Evolutionary conservation across 1,140 invertebrate species (phyloP).

Genomic region (Geopemphigus sp.): DNA sequence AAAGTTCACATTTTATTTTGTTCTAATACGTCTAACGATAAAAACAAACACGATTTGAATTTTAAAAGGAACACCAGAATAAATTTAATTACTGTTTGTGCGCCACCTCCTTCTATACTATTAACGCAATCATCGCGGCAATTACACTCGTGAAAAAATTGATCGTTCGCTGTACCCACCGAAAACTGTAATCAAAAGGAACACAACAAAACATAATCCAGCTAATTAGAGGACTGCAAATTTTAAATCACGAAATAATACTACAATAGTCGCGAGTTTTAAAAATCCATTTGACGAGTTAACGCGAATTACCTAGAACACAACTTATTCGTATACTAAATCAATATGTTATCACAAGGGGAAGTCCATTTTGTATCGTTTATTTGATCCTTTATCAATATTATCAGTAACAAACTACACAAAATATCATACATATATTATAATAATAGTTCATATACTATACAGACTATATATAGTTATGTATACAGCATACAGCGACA

Average conservation of each 20-base stretch:
- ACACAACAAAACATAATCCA: neutral
- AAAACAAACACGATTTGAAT: conserved; percentile 42
- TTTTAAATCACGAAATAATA: neutral
- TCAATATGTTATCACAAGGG: conserved; percentile 18
- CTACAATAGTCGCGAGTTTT: too few species aligned
- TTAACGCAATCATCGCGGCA: neutral
- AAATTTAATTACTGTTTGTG: conserved; percentile 18
- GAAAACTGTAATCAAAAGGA: neutral
- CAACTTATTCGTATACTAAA: neutral
- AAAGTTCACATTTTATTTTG: conserved; percentile 20
- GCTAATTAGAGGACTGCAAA: neutral
- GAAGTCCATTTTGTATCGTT: neutral
- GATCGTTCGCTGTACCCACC: too few species aligned
- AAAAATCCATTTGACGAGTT: neutral
- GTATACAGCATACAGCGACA: too few species aligned
- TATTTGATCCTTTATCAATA: neutral
- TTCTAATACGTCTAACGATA: neutral
- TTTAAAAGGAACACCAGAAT: conserved; percentile 30
- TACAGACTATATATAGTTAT: too few species aligned
- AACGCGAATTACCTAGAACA: neutral
- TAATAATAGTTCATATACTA: too few species aligned
- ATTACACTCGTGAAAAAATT: conserved; percentile 10
- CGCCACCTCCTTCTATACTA: neutral
- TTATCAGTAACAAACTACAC: neutral
- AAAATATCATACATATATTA: too few species aligned